Base-by-base conservation (phyloP, 2,113 vertebrate species). In the Zosterops hypoxanthus region DNA sequence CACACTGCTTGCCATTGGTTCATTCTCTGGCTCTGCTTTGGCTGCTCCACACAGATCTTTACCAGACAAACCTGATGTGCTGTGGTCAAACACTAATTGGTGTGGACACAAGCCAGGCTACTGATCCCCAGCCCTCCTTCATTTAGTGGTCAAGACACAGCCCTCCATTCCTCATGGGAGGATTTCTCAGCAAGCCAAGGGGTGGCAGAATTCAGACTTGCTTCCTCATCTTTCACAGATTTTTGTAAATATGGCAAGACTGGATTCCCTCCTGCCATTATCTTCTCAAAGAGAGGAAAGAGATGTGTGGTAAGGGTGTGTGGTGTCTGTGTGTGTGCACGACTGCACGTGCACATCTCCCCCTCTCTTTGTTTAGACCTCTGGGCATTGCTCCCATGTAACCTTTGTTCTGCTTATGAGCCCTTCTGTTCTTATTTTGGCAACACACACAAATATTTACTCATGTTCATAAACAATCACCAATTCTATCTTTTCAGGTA, bases 401-500 rank as follows among this genome's bases (percentile, higher is more conserved):
- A 89, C 65, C 79, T 87, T 73, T 93, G 85, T 89, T 94, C 72
- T 89, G 70, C 53, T 91, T 81, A 31, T 44, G 61, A 86, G 70
- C 66, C 25, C 56, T 76, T 86, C 82, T 93, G 70, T 93, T 96
- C 88, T 94, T 95, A 50, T 92, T 95, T 93, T 96, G 96, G 90
- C 94, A 95, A 84, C 80, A 78, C 28, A 26, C 20, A 18, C 29
- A 88, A 50, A 86, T 93, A 92, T 86, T 92, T 94, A 63, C 50
- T 68, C 17, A 2, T 68, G 34, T 75, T 90, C 52, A 12, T 55
- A 86, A 95, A 92, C 70, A 94, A 85, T 39, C 41, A 55, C 65
- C 24, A 16, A 49, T 94, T 91, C 81, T 98, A 1, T 97, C 90
- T 96, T 98, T 97, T 78, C 96, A 99, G 98, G 97, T 97, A 95